phyloP scores from a whole-genome alignment of 1,140 invertebrate species.

The Pseudoatta argentina region DNA sequence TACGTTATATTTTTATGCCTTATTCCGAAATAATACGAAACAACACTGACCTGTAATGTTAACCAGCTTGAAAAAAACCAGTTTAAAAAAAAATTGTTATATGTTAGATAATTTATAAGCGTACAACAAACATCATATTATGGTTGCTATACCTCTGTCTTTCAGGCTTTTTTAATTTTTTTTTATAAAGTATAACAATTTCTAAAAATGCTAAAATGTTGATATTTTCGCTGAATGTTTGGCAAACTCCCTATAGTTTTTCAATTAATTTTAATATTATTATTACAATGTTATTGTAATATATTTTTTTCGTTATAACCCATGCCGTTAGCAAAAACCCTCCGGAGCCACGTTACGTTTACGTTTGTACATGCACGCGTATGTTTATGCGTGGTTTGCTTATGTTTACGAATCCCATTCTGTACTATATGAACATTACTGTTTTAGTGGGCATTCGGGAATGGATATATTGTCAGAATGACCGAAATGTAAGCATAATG shows the following conservation, averaged over 20 bases:
- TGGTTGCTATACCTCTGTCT: neutral
- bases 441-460: slow-evolving; percentile 4
- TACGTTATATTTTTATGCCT: neutral
- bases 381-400: neutral
- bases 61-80: neutral
- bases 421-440: slow-evolving; percentile 5
- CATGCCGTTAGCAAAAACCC: neutral
- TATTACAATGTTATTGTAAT: neutral
- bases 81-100: neutral
- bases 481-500: neutral
- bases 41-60: neutral
- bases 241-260: no score
- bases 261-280: neutral
- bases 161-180: neutral
- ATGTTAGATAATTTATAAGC: neutral
- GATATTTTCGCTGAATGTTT: neutral
- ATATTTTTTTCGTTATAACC: neutral
- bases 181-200: neutral
- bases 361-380: neutral
- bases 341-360: neutral
- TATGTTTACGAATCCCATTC: slow-evolving; percentile 34
- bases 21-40: neutral
- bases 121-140: neutral
- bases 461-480: slow-evolving; percentile 10
- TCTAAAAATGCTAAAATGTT: neutral